Evolutionary conservation across 1,140 invertebrate genomes (phyloP).

Genomic region (Andrena cerasifolii): DNA sequence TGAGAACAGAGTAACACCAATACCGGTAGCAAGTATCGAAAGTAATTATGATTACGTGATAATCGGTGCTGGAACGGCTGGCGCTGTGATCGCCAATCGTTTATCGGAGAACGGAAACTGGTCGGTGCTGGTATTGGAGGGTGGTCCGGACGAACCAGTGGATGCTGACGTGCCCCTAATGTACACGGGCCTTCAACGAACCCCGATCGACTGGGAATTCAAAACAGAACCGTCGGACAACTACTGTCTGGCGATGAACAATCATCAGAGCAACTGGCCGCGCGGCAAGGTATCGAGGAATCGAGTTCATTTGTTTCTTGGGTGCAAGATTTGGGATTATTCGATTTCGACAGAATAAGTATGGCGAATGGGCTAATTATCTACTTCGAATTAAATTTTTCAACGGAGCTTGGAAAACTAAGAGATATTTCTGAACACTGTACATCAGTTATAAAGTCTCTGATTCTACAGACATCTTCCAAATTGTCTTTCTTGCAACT

Average conservation of each 20-base stretch:
- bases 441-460: too few species aligned
- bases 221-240: conserved; percentile 87
- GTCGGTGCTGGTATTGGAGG: conserved; percentile 91
- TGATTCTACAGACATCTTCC: too few species aligned
- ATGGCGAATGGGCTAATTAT: too few species aligned
- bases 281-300: conserved; percentile 85
- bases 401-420: too few species aligned
- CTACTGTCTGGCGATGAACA: conserved; percentile 86
- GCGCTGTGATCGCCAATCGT: conserved; percentile 90
- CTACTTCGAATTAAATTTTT: too few species aligned
- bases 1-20: conserved; percentile 76
- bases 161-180: conserved; percentile 89
- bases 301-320: too few species aligned
- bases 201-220: conserved; percentile 91
- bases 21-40: conserved; percentile 72
- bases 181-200: conserved; percentile 88
- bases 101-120: conserved; percentile 87
- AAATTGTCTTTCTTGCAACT: too few species aligned
- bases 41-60: conserved; percentile 89
- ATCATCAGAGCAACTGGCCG: conserved; percentile 87
- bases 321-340: too few species aligned
- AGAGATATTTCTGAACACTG: too few species aligned
- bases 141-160: conserved; percentile 89
- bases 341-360: too few species aligned
- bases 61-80: conserved; percentile 92